Evolutionary conservation across 2,113 vertebrate species (phyloP), one percentile per base, ranked within the genome.

Genomic region (Dipodomys spectabilis): DNA sequence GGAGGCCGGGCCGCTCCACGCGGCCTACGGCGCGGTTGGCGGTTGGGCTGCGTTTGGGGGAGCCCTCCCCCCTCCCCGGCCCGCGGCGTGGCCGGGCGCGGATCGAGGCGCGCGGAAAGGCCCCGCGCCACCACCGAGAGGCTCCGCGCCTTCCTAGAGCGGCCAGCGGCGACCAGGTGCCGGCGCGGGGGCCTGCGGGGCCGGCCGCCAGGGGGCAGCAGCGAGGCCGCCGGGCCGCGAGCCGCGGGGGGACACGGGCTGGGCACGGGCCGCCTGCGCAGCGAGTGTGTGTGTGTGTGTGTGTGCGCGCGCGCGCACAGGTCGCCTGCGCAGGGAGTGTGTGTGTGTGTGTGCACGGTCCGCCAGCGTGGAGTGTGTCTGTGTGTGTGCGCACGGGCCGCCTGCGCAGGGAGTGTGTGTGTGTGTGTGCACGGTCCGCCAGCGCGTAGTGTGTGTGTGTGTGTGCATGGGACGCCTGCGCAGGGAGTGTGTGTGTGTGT

Each of bases 191-290:
- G 62, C 78, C 87, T 82, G 83, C 62, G 25, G 65, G 23, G 23
- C 49, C 49, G n/a, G 88, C 93, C 96, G 49, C 44, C 95, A 96
- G 95, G 75, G 95, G 93, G 94, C 93, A 90, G 88, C 95, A 62
- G n/a, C 19, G 3, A 4, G 86, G 35, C 82, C 32, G 13, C 35
- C 32, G 44, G 39, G 68, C 64, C 2, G 7, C 69, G 49, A 39
- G 68, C 23, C 32, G 84, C 94, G 94, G 60, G n/a, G 93, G 96
- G 94, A 75, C 53, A 16, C 53, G 96, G 92, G 95, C 94, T 90
- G 92, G 35, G 35, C 95, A 73, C 62, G 45, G 11, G 35, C 25
- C 57, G n/a, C 53, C 84, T 27, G 5, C 23, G 23, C 22, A 1
- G 7, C 64, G 44, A 19, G 53, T 16, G 53, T 16, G 53, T 16